Evolutionary conservation across 2,113 vertebrate genomes (phyloP).

Genomic region (Emydura subglobosa): DNA sequence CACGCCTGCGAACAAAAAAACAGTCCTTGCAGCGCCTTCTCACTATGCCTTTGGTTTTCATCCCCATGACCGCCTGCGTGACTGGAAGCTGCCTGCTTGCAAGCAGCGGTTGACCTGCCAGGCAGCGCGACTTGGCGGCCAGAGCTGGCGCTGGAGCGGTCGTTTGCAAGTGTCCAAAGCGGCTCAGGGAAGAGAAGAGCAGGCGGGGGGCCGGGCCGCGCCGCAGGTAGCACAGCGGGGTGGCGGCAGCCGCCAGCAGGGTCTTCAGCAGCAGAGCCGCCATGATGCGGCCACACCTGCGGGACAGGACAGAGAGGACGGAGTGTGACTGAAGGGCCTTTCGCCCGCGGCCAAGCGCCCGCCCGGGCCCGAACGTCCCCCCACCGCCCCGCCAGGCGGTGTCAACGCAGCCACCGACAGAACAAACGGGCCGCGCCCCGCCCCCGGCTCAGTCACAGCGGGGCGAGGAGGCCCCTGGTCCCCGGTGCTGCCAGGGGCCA

Average conservation of each 20-base stretch:
- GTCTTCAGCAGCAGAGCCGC: conserved; percentile 66
- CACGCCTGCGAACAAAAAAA: conserved; percentile 86
- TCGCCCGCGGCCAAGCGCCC: fast-evolving
- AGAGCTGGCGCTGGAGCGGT: background rate
- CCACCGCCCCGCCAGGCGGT: fast-evolving
- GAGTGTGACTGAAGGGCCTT: background rate
- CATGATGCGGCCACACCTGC: conserved; percentile 68
- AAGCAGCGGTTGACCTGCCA: conserved; percentile 59
- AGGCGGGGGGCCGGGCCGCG: fast-evolving
- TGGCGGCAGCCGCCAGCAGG: conserved; percentile 56
- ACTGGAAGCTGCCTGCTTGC: background rate
- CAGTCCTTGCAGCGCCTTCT: conserved; percentile 92
- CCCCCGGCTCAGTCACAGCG: background rate
- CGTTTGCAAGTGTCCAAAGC: background rate
- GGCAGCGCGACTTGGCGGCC: background rate
- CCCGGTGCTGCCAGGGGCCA: fast-evolving
- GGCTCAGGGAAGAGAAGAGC: background rate
- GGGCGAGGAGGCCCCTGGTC: too few relatives aligned
- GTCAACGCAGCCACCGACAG: too few relatives aligned
- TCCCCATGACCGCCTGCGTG: conserved; percentile 74
- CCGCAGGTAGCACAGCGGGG: conserved; percentile 61
- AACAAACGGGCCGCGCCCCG: too few relatives aligned
- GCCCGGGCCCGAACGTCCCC: fast-evolving
- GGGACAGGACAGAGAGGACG: background rate
- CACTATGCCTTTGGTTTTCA: conserved; percentile 88